phyloP scores from a whole-genome alignment of 2,113 vertebrate species.

The Capreolus pygargus region DNA sequence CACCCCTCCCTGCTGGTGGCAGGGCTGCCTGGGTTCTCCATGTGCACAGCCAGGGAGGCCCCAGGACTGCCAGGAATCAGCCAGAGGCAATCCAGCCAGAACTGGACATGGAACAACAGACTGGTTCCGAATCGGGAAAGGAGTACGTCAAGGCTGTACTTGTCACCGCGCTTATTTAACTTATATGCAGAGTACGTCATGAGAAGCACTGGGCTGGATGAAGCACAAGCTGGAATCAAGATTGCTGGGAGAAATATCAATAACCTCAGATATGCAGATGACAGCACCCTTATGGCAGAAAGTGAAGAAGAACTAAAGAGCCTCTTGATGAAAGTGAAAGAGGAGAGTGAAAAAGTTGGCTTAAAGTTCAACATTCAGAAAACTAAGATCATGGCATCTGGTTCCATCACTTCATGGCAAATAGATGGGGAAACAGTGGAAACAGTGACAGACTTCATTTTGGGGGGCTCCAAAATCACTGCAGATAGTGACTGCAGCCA shows the following conservation, averaged over 20 bases:
- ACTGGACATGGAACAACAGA: neutral
- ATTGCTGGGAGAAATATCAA: neutral
- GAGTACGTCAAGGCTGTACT: fast-evolving
- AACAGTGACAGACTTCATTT: neutral
- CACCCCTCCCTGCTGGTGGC: neutral
- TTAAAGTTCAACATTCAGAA: neutral
- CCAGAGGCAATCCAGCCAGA: neutral
- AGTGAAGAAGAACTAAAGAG: neutral
- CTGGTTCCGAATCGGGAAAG: neutral
- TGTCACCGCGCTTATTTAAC: neutral
- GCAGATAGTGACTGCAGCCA: neutral
- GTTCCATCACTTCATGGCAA: neutral
- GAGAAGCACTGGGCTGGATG: fast-evolving
- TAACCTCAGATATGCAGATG: neutral
- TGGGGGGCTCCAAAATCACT: neutral
- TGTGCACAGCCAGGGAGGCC: neutral
- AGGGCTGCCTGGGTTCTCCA: neutral
- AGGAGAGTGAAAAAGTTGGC: neutral
- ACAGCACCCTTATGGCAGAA: neutral
- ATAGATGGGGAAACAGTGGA: neutral
- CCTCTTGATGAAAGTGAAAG: neutral
- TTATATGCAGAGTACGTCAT: neutral
- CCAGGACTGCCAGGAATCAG: neutral
- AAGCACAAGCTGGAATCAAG: neutral
- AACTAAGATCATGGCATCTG: neutral